Conservation (phyloP, 1,140 invertebrate genomes). For the Lasioglossum albipes region DNA sequence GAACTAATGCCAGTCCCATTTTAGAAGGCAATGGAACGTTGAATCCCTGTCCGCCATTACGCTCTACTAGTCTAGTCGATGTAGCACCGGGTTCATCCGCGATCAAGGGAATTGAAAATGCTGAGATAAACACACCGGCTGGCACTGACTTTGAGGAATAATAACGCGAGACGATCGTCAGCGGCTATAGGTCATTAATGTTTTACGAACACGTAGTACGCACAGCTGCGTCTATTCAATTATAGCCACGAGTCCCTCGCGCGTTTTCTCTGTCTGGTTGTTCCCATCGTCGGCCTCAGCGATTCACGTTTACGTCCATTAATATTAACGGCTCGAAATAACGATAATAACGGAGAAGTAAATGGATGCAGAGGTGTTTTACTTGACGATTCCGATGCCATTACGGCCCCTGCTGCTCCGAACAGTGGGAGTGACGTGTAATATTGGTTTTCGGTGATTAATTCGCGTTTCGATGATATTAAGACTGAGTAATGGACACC, state of each 20-base stretch:
- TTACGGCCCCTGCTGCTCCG: not conserved
- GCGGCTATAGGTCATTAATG: constrained; percentile 68
- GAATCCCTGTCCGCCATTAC: constrained; percentile 8
- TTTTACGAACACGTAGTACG: constrained; percentile 70
- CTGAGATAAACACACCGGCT: constrained; percentile 45
- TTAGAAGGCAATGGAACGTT: not conserved
- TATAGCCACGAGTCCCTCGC: constrained; percentile 55
- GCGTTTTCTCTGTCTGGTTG: constrained; percentile 26
- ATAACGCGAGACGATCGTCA: constrained; percentile 64
- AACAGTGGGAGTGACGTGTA: not conserved
- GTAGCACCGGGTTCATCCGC: constrained; percentile 33
- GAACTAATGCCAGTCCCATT: constrained; percentile 20
- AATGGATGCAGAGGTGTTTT: constrained; percentile 60
- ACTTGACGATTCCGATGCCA: constrained; percentile 44
- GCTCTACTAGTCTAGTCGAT: not conserved
- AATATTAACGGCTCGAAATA: constrained; percentile 74
- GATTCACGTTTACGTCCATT: constrained; percentile 68
- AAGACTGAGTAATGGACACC: too few relatives aligned
- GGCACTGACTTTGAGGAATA: constrained; percentile 57
- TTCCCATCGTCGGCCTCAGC: constrained; percentile 45
- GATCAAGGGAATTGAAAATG: constrained; percentile 52
- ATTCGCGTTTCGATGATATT: not conserved
- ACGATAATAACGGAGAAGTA: constrained; percentile 70
- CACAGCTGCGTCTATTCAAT: constrained; percentile 73
- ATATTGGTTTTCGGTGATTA: not conserved